Evolutionary conservation across 2,888 invertebrate genomes (phyloP).

Genomic region (Campoplex nolae): DNA sequence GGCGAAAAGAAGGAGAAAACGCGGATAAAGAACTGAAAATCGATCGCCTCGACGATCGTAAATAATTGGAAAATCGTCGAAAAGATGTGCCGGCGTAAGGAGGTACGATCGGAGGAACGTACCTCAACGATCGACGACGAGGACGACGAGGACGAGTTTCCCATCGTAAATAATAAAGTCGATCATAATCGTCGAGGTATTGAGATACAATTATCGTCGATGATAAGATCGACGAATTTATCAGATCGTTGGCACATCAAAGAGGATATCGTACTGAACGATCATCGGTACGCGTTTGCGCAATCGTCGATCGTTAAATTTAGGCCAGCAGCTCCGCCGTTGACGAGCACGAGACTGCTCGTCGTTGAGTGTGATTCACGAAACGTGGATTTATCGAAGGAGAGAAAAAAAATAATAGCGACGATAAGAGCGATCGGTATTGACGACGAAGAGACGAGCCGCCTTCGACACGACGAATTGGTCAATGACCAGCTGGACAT

Average conservation of each 20-base stretch:
- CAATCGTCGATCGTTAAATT: conserved; percentile 27
- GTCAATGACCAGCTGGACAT: conserved; percentile 20
- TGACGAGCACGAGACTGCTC: conserved; percentile 19
- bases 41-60: conserved; percentile 59
- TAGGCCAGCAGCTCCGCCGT: background rate
- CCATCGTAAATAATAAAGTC: conserved; percentile 10
- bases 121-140: conserved; percentile 64
- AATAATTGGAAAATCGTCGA: conserved; percentile 44
- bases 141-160: conserved; percentile 45
- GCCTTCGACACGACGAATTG: conserved; percentile 17
- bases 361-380: background rate
- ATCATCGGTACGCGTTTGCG: conserved; percentile 17
- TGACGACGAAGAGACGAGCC: background rate
- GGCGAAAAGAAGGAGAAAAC: background rate
- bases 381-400: conserved; percentile 29
- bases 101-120: conserved; percentile 71
- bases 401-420: background rate
- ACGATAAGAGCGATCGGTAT: conserved; percentile 20
- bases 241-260: conserved; percentile 28
- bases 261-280: conserved; percentile 26
- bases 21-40: background rate
- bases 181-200: conserved; percentile 1
- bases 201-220: conserved; percentile 1
- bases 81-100: conserved; percentile 67
- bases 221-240: conserved; percentile 1